Evolutionary conservation across 2,113 vertebrate genomes (phyloP).

Genomic region (Mugil cephalus): DNA sequence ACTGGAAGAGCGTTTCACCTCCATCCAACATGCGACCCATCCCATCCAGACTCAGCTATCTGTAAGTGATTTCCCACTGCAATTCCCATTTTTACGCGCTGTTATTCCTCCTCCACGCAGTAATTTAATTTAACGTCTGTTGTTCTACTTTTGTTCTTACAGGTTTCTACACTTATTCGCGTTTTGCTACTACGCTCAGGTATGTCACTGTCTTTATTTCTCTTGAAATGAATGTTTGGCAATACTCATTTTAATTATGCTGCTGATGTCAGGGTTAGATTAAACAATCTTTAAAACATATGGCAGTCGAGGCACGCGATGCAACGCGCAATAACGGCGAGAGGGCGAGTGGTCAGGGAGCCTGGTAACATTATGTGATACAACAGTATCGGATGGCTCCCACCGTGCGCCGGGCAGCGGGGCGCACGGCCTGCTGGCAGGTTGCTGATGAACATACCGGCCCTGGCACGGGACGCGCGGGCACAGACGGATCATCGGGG

Average conservation of each 20-base stretch:
- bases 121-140: not conserved
- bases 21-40: slow-evolving; percentile 79
- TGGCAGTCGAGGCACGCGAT: not conserved
- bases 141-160: slow-evolving; percentile 50
- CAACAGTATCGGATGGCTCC: slow-evolving; percentile 75
- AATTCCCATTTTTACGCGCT: slow-evolving; percentile 7
- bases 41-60: slow-evolving; percentile 79
- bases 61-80: slow-evolving; percentile 75
- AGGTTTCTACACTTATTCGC: slow-evolving; percentile 95
- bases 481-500: slow-evolving; percentile 47
- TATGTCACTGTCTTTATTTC: slow-evolving; percentile 75
- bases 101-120: not conserved
- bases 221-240: not conserved
- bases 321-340: not conserved
- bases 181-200: slow-evolving; percentile 95
- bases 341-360: slow-evolving; percentile 40
- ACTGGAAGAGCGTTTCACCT: slow-evolving; percentile 39
- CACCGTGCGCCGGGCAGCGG: slow-evolving; percentile 74
- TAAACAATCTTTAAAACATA: slow-evolving; percentile 13
- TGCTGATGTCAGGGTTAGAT: not conserved
- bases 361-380: slow-evolving; percentile 42
- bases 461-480: slow-evolving; percentile 65
- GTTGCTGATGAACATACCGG: slow-evolving; percentile 75
- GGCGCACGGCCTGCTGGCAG: slow-evolving; percentile 80
- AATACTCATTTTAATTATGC: not conserved